Base-by-base conservation (phyloP, 2,888 invertebrate genomes). In the Drosophila suboccidentalis region DNA sequence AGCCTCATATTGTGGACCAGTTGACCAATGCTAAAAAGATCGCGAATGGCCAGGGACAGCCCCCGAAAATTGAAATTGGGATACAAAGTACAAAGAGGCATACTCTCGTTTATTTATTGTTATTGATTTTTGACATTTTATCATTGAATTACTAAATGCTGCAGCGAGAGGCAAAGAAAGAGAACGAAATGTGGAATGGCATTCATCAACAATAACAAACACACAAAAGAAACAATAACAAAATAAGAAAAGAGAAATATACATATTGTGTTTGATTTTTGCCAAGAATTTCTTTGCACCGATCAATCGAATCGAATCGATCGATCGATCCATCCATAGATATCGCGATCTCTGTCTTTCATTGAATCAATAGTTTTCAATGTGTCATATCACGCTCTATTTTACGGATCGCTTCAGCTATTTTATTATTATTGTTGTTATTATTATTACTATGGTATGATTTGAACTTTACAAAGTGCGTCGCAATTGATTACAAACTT, bases 111-210 rank as follows among this genome's bases (percentile, higher is more conserved):
- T 88, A 82, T 90, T 87, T 90, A 90, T 88, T 80, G 78, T 88
- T 88, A 87, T 88, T 90, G 90, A 90, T 90, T 87, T 90, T 87
- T 88, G 87, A 87, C 87, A 87, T 90, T 88, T 88, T 86, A 88
- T 87, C 88, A 88, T 90, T 90, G 90, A 90, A 88, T 90, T 90
- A 87, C 73, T 64, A 61, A 79, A 61, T 61, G 65, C 17, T 43
- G 47, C 9, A 50, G 32, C n/a, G 22, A 6, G 13, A 41, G 38
- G 13, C 46, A 44, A 58, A 34, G 54, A 44, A 53, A 53, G 41
- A 47, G 41, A 59, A 44, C 55, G 60, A 71, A 49, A 71, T 63
- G 62, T 60, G 66, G 47, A 76, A 47, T 70, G 64, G 47, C 60
- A 64, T 57, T 57, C 44, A 58, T 32, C 17, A 49, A 64, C 36